Conservation (phyloP, 2,888 invertebrate genomes). For the Amphiduros pacificus region DNA sequence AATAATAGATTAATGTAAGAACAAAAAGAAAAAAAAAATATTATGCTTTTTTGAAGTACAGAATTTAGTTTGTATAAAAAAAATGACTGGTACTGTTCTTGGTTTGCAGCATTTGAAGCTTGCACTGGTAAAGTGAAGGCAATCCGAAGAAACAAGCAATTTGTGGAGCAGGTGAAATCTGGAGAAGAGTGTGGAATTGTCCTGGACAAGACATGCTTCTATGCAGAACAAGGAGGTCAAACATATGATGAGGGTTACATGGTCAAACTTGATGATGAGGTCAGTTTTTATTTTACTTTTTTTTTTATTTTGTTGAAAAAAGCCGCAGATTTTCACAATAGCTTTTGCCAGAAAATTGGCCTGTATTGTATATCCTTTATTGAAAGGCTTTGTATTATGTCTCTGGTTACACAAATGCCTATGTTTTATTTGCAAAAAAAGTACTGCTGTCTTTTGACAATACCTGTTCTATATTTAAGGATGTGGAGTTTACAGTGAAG, state of each 20-base stretch:
- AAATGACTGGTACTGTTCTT: too few species aligned
- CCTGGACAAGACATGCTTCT: constrained; percentile 90
- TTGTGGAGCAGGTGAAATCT: constrained; percentile 78
- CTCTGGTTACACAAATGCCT: too few species aligned
- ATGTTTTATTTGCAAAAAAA: too few species aligned
- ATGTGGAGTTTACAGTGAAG: constrained; percentile 85
- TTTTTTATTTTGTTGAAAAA: background rate
- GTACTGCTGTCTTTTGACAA: too few species aligned
- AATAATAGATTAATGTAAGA: too few species aligned
- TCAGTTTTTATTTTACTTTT: constrained; percentile 36
- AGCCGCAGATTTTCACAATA: background rate
- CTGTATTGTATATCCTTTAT: too few species aligned
- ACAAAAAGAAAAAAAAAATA: too few species aligned
- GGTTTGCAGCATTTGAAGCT: constrained; percentile 67
- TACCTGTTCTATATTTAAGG: constrained; percentile 60
- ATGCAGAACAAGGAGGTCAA: constrained; percentile 99
- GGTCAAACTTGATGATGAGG: constrained; percentile 70
- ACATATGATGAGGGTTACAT: constrained; percentile 86
- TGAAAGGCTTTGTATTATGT: too few species aligned
- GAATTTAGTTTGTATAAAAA: too few species aligned
- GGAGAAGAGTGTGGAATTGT: constrained; percentile 85
- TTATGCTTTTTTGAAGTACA: too few species aligned
- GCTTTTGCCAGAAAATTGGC: background rate
- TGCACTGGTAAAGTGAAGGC: constrained; percentile 81
- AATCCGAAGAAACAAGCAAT: constrained; percentile 77